phyloP scores from a whole-genome alignment of 2,888 invertebrate species.

The Cyclophora albipunctata region DNA sequence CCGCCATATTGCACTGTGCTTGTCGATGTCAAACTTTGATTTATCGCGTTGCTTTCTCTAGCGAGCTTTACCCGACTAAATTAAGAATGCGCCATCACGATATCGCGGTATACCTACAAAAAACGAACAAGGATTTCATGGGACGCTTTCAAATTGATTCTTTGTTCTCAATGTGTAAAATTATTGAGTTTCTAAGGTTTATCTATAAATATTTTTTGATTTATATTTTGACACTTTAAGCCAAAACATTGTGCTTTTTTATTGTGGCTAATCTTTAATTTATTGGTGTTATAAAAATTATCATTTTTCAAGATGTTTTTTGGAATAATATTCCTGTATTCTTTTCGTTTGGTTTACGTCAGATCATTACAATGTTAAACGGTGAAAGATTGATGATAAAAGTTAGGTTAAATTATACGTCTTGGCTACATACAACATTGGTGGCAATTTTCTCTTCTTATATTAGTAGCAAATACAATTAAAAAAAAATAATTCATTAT shows the following conservation, averaged over 20 bases:
- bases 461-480: no score
- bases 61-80: slow-evolving; percentile 59
- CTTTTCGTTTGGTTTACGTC: no score
- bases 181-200: slow-evolving; percentile 39
- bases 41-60: slow-evolving; percentile 67
- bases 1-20: slow-evolving; percentile 72
- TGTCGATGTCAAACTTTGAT: slow-evolving; percentile 75
- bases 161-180: slow-evolving; percentile 62
- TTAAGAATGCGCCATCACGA: slow-evolving; percentile 41
- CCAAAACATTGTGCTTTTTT: slow-evolving; percentile 60
- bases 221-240: slow-evolving; percentile 62
- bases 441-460: no score
- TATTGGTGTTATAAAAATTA: slow-evolving; percentile 57
- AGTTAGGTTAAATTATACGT: no score
- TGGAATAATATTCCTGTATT: background rate
- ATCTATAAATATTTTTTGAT: slow-evolving; percentile 50
- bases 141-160: slow-evolving; percentile 46
- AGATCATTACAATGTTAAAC: no score
- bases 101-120: slow-evolving; percentile 28
- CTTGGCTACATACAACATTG: no score
- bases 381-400: no score
- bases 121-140: slow-evolving; percentile 32
- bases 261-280: slow-evolving; percentile 47
- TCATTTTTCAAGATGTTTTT: slow-evolving; percentile 15
- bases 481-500: no score